These are phyloP conservation scores for Oegoconia quadripuncta DNA, from an alignment of 2,888 invertebrate species.

Conservation along the genomic window DNA sequence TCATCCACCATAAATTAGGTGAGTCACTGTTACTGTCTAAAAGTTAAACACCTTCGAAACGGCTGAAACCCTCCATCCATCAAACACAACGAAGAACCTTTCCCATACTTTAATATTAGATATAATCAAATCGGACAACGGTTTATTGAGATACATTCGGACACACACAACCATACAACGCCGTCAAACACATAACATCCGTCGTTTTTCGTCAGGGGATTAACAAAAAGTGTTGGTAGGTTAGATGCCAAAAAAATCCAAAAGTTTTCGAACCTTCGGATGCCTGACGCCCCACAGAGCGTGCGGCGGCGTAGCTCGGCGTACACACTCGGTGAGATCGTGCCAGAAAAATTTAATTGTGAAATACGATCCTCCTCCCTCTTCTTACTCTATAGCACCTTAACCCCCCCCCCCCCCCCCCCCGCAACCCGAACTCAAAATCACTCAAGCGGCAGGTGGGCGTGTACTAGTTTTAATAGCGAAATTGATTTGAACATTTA, in stretches of 20 bases:
- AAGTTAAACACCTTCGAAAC: too few species aligned
- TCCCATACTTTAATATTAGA: too few species aligned
- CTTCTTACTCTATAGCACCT: slow-evolving; percentile 14
- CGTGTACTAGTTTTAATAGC: slow-evolving; percentile 19
- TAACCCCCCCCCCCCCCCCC: slow-evolving; percentile 21
- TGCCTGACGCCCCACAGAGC: slow-evolving; percentile 38
- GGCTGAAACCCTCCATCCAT: too few species aligned
- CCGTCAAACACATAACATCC: too few species aligned
- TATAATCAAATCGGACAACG: too few species aligned
- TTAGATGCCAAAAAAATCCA: too few species aligned
- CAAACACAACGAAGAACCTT: too few species aligned
- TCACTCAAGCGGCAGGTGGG: slow-evolving; percentile 30
- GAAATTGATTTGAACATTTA: slow-evolving; percentile 18
- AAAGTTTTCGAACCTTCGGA: slow-evolving; percentile 42
- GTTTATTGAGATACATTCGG: too few species aligned
- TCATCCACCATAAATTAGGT: too few species aligned
- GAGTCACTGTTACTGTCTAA: too few species aligned
- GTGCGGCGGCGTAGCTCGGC: slow-evolving; percentile 55
- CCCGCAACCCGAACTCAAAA: slow-evolving; percentile 13
- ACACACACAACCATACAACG: too few species aligned
- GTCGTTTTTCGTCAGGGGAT: background rate
- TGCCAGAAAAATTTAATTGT: slow-evolving; percentile 76
- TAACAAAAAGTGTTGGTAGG: too few species aligned
- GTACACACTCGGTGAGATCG: slow-evolving; percentile 63
- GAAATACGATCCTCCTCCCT: slow-evolving; percentile 57